phyloP scores from a whole-genome alignment of 1,140 invertebrate genomes.

The Heliconius himera region DNA sequence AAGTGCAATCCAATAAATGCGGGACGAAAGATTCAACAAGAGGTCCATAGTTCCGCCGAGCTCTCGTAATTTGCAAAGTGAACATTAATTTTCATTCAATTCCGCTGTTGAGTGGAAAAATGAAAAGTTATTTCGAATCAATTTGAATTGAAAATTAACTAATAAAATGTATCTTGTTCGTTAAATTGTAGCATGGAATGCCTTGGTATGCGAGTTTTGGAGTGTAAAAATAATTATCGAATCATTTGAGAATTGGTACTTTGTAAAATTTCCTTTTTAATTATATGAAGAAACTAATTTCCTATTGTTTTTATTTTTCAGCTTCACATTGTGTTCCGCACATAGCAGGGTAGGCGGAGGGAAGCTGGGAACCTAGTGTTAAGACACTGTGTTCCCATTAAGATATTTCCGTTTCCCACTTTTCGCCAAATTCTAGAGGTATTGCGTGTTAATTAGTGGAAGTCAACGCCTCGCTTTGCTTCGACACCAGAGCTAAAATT shows the following conservation, averaged over 20 bases:
- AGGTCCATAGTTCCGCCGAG: slow-evolving; percentile 18
- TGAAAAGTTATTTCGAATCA: slow-evolving; percentile 39
- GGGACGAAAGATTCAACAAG: slow-evolving; percentile 13
- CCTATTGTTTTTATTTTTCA: too few species aligned
- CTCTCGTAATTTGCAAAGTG: slow-evolving; percentile 24
- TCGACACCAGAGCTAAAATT: too few species aligned
- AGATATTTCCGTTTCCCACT: too few species aligned
- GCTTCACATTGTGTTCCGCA: too few species aligned
- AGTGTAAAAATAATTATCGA: background rate
- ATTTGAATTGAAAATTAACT: slow-evolving; percentile 42
- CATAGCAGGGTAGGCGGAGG: too few species aligned
- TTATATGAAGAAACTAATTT: too few species aligned
- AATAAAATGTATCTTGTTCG: slow-evolving; percentile 2
- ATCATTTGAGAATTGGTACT: background rate
- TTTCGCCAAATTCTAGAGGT: too few species aligned
- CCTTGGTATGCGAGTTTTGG: background rate
- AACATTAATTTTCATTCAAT: slow-evolving; percentile 41
- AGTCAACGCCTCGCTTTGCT: too few species aligned
- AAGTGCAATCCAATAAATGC: slow-evolving; percentile 15
- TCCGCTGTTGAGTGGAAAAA: slow-evolving; percentile 29
- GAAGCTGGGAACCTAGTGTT: too few species aligned
- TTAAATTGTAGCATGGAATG: background rate
- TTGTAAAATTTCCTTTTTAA: background rate
- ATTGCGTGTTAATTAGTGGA: too few species aligned
- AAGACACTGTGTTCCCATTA: too few species aligned